A percentile compares a stretch with the other conserved stretches of the same genome.
Evolutionary conservation across 2,888 invertebrate species (phyloP).

Genomic region (Orthosia cruda): DNA sequence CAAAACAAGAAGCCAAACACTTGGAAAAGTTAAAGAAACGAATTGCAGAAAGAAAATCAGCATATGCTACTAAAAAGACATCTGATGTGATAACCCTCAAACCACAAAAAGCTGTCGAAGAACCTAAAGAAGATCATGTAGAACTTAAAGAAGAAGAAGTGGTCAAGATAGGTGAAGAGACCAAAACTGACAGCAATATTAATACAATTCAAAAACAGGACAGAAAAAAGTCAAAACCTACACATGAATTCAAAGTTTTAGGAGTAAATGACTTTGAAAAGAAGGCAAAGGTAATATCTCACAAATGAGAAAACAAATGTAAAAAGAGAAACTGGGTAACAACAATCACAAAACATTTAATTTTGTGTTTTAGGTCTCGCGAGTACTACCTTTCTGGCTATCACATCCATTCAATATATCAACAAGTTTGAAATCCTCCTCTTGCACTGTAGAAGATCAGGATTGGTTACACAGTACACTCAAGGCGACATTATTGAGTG

Average conservation of each 20-base stretch:
- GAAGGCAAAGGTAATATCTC: constrained; percentile 86
- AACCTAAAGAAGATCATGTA: constrained; percentile 67
- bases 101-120: constrained; percentile 62
- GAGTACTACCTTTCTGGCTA: constrained; percentile 97
- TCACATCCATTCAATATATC: constrained; percentile 95
- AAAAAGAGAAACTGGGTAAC: background rate
- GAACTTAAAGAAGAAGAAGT: constrained; percentile 69
- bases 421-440: constrained; percentile 93
- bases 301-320: background rate
- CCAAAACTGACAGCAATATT: constrained; percentile 51
- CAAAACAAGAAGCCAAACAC: constrained; percentile 90
- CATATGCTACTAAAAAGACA: constrained; percentile 75
- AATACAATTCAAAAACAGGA: constrained; percentile 52
- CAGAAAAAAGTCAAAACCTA: constrained; percentile 64
- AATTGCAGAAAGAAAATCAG: constrained; percentile 91
- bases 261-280: constrained; percentile 93
- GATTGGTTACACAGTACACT: constrained; percentile 93
- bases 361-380: constrained; percentile 92
- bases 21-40: constrained; percentile 92
- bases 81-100: constrained; percentile 73
- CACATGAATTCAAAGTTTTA: constrained; percentile 93
- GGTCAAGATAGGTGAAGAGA: constrained; percentile 49
- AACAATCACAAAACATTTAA: background rate
- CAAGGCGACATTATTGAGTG: constrained; percentile 92
- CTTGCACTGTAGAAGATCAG: constrained; percentile 91